These are phyloP conservation scores for Ooceraea biroi DNA, from an alignment of 1,140 invertebrate species.

Conservation along the genomic window DNA sequence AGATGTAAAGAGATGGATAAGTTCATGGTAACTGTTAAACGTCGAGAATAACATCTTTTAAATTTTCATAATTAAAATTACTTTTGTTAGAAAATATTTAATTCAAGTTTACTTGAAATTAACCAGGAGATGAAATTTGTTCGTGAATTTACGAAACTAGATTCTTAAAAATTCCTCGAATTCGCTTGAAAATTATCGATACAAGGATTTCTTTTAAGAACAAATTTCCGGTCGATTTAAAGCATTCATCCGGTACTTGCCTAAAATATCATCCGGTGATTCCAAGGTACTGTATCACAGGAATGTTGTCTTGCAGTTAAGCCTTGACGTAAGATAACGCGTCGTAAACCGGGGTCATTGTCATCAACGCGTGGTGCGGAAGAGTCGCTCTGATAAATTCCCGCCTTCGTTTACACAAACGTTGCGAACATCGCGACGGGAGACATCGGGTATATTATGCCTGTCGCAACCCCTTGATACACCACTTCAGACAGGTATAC, in stretches of 20 bases:
- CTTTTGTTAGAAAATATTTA: not conserved
- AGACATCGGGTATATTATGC: constrained; percentile 13
- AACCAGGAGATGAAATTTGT: not conserved
- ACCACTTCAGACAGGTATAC: not conserved
- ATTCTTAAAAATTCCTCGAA: not conserved
- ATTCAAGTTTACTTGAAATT: not conserved
- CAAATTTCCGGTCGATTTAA: not conserved
- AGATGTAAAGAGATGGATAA: not conserved
- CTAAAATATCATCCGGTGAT: not conserved
- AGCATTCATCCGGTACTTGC: not conserved
- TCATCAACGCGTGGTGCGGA: constrained; percentile 46
- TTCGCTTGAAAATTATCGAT: not conserved
- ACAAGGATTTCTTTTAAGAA: not conserved
- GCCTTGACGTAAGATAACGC: constrained; percentile 35
- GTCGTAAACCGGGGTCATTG: constrained; percentile 42
- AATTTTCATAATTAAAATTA: not conserved
- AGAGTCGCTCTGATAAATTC: constrained; percentile 49
- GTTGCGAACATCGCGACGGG: not conserved
- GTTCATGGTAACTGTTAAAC: not conserved
- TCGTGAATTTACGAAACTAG: not conserved
- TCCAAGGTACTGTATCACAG: not conserved
- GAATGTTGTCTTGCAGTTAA: not conserved
- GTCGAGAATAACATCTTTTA: not conserved
- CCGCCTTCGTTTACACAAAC: constrained; percentile 43
- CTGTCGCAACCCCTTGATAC: not conserved